phyloP scores from a whole-genome alignment of 2,113 vertebrate genomes.

The Butorides virescens region DNA sequence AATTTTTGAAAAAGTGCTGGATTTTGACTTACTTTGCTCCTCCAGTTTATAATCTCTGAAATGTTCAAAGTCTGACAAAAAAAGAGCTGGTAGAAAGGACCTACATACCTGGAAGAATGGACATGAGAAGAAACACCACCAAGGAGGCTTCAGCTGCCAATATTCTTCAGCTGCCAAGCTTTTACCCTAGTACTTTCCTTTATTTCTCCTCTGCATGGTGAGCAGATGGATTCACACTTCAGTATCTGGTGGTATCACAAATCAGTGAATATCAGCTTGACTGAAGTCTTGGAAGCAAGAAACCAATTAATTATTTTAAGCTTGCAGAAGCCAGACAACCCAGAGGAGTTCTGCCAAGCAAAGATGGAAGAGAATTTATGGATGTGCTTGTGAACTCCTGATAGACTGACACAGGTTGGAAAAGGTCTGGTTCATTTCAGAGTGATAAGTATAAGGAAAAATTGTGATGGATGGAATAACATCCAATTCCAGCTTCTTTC shows the following conservation, averaged over 20 bases:
- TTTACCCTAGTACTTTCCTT: neutral
- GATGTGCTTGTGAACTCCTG: neutral
- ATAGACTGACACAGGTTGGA: neutral
- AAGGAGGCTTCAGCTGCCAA: neutral
- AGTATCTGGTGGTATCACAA: conserved; percentile 18
- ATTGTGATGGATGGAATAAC: neutral
- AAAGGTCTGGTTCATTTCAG: neutral
- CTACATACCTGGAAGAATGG: neutral
- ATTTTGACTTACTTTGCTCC: neutral
- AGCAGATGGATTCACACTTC: conserved; percentile 44
- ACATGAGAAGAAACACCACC: neutral
- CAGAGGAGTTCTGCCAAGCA: conserved; percentile 14
- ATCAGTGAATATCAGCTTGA: conserved; percentile 20
- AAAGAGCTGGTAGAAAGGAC: neutral
- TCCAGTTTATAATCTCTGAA: neutral
- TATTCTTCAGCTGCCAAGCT: conserved; percentile 18
- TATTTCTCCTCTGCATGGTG: neutral
- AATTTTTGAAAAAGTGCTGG: neutral
- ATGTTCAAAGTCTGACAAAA: neutral
- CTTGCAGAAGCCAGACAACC: conserved; percentile 21
- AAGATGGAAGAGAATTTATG: neutral
- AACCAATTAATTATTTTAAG: conserved; percentile 48
- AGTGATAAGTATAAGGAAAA: neutral
- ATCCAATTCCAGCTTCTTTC: neutral
- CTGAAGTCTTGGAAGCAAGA: conserved; percentile 42